Conservation (phyloP, 1,140 invertebrate genomes). For the Nasonia giraulti region DNA sequence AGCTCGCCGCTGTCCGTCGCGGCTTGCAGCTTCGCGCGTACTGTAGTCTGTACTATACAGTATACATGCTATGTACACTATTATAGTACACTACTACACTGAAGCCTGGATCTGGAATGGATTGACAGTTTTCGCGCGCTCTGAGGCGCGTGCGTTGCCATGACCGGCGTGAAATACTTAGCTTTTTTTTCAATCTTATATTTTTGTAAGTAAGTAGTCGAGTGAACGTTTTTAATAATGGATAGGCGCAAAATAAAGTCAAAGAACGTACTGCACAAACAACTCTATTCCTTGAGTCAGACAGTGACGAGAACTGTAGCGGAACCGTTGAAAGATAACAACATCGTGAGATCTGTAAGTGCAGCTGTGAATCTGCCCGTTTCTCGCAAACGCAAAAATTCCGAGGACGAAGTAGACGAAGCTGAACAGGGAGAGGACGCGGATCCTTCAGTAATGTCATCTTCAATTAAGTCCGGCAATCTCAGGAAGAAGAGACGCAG, state of each 20-base stretch:
- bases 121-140: too few relatives aligned
- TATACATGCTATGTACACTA: too few relatives aligned
- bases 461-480: neutral
- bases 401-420: slow-evolving; percentile 11
- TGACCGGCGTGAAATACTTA: neutral
- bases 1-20: too few relatives aligned
- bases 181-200: neutral
- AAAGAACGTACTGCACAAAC: slow-evolving; percentile 26
- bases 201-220: neutral
- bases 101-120: too few relatives aligned
- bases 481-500: slow-evolving; percentile 30
- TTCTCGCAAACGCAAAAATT: slow-evolving; percentile 45
- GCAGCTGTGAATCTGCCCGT: neutral
- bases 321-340: neutral
- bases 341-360: slow-evolving; percentile 18
- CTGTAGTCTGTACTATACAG: too few relatives aligned
- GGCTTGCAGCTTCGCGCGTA: too few relatives aligned
- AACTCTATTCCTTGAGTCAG: slow-evolving; percentile 37
- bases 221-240: slow-evolving; percentile 23
- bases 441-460: neutral
- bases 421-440: neutral
- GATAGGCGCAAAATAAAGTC: slow-evolving; percentile 46
- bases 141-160: too few relatives aligned
- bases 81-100: too few relatives aligned
- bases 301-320: neutral